These are phyloP conservation scores for Isurus oxyrinchus DNA, from an alignment of 2,113 vertebrate genomes.

Conservation along the genomic window DNA sequence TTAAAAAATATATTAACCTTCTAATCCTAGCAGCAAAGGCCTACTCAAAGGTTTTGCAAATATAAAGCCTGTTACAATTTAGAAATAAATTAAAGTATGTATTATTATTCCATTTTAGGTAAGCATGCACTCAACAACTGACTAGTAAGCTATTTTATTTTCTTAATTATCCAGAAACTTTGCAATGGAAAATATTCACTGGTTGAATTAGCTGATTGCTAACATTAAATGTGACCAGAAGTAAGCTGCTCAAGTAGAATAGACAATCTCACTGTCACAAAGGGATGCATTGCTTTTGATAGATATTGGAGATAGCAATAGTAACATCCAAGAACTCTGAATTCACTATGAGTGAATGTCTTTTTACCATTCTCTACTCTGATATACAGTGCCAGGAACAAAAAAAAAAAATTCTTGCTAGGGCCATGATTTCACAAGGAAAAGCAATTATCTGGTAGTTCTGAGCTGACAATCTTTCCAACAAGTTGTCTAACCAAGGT, in stretches of 20 bases:
- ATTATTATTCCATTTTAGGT: neutral
- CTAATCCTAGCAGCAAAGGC: neutral
- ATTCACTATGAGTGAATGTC: too few species aligned
- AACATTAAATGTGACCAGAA: neutral
- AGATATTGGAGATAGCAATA: neutral
- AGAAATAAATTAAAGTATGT: neutral
- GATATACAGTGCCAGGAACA: too few species aligned
- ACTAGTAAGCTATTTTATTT: neutral
- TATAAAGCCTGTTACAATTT: neutral
- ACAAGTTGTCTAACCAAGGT: too few species aligned
- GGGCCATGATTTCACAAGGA: too few species aligned
- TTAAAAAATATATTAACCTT: neutral
- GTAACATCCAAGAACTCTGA: neutral
- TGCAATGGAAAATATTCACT: neutral
- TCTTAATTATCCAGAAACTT: neutral
- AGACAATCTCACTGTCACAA: neutral
- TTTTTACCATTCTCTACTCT: too few species aligned
- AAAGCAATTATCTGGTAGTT: too few species aligned
- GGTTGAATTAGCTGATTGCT: neutral
- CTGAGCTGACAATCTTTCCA: too few species aligned
- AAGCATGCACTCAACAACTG: neutral
- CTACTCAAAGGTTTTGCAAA: neutral
- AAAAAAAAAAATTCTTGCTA: too few species aligned
- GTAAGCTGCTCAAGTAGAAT: neutral
- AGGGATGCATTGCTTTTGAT: neutral